These are phyloP conservation scores for Zosterops hypoxanthus DNA, from an alignment of 2,113 vertebrate genomes.

Conservation along the genomic window DNA sequence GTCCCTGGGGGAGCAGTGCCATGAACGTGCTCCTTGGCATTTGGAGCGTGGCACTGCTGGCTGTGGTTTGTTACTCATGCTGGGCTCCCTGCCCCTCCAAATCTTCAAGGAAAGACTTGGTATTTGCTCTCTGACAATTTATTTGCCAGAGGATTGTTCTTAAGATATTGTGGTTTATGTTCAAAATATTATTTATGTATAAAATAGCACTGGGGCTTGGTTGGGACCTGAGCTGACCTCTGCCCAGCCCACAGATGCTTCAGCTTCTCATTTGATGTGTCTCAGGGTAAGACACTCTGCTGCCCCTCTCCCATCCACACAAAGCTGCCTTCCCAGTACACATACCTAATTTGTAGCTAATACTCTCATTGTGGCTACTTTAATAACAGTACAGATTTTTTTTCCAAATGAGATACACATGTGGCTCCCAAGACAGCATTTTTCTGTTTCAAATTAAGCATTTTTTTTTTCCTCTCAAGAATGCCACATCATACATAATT, in stretches of 20 bases:
- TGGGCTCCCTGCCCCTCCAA: background rate
- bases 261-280: background rate
- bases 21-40: background rate
- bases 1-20: background rate
- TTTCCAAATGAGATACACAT: conserved; percentile 53
- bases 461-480: background rate
- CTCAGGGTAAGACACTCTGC: background rate
- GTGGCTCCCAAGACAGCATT: background rate
- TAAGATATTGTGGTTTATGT: conserved; percentile 12
- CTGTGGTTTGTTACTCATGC: background rate
- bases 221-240: conserved; percentile 34
- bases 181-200: background rate
- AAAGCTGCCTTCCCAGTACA: conserved; percentile 4
- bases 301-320: background rate
- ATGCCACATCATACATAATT: conserved; percentile 36
- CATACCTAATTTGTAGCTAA: conserved; percentile 65
- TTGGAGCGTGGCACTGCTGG: background rate
- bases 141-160: background rate
- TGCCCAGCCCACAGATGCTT: background rate
- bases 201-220: background rate
- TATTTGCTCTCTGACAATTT: conserved; percentile 8
- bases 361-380: conserved; percentile 55
- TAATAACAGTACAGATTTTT: conserved; percentile 49
- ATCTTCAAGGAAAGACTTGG: background rate
- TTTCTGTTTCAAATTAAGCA: conserved; percentile 44